Evolutionary conservation across 2,797 vertebrate species (phyloP).

Genomic region (Chrysocyon brachyurus): DNA sequence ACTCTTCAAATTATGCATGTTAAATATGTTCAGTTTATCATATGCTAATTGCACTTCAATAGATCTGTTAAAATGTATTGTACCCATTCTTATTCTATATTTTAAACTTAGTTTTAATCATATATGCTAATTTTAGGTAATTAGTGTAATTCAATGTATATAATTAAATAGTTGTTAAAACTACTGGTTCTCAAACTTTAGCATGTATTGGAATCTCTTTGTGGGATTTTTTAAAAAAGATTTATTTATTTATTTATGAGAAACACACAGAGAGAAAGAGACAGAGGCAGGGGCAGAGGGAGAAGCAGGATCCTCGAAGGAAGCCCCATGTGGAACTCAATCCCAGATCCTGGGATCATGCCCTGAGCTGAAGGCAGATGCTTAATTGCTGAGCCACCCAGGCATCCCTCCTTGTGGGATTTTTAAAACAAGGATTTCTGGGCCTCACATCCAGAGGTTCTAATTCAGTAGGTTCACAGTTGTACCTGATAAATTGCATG

Average conservation of each 20-base stretch:
- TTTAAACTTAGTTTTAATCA: conserved; percentile 35
- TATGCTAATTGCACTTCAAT: neutral
- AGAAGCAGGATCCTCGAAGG: too few species aligned
- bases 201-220: neutral
- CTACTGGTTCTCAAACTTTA: neutral
- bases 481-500: neutral
- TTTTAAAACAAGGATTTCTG: neutral
- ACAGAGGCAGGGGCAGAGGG: too few species aligned
- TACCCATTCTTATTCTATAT: conserved; percentile 11
- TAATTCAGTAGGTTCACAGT: neutral
- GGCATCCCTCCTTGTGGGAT: neutral
- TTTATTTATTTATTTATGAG: too few species aligned
- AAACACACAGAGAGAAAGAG: too few species aligned
- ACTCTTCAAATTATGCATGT: neutral
- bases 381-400: too few species aligned
- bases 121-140: conserved; percentile 10
- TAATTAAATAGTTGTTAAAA: conserved; percentile 12
- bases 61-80: conserved; percentile 12
- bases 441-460: neutral
- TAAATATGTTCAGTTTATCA: conserved; percentile 23
- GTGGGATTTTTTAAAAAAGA: neutral
- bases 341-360: too few species aligned
- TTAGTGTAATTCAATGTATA: neutral
- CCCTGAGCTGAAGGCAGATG: too few species aligned
- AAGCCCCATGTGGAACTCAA: too few species aligned